phyloP scores from a whole-genome alignment of 2,113 vertebrate genomes.

The Vombatus ursinus region DNA sequence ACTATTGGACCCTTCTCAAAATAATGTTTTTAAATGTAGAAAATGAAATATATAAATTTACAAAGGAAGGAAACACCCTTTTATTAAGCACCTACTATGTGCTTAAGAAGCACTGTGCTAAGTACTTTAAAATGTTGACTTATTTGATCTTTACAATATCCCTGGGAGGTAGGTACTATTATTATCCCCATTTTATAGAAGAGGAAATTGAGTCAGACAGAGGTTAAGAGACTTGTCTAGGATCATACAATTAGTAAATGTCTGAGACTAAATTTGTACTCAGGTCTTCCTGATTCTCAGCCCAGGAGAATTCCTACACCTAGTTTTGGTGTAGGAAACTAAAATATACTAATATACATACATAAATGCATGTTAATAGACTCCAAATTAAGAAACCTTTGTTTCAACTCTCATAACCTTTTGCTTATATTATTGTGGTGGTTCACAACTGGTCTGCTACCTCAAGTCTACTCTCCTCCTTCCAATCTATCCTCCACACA shows the following conservation, averaged over 20 bases:
- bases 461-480: background rate
- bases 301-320: background rate
- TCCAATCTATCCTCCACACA: background rate
- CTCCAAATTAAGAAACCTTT: background rate
- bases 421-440: background rate
- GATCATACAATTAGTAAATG: background rate
- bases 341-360: background rate
- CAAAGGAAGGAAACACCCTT: background rate
- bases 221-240: background rate
- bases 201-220: background rate
- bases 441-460: background rate
- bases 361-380: background rate
- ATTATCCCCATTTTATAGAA: background rate
- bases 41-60: background rate
- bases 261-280: background rate
- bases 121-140: background rate
- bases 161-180: background rate
- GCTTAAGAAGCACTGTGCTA: background rate
- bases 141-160: background rate
- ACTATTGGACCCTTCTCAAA: background rate
- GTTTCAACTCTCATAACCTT: background rate
- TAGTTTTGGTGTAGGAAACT: background rate
- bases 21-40: background rate
- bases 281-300: background rate
- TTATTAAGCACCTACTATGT: background rate